Conservation (phyloP, 2,797 vertebrate genomes). For the Oreortyx pictus region DNA sequence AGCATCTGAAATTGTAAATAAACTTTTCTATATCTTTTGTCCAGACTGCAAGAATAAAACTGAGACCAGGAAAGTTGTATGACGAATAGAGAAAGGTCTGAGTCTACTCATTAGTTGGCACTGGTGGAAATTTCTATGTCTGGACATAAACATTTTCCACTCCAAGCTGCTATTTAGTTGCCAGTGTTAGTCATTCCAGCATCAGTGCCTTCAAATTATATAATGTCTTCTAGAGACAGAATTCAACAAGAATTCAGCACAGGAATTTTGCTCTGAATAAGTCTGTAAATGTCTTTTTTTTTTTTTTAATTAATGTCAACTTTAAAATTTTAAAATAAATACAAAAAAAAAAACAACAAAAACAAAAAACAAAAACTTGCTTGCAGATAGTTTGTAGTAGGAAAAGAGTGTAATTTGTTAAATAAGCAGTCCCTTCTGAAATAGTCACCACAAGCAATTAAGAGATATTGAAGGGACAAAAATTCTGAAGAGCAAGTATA, state of each 20-base stretch:
- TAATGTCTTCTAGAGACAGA: not conserved
- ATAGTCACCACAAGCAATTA: constrained; percentile 60
- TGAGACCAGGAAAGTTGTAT: not conserved
- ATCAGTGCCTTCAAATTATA: not conserved
- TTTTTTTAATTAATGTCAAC: not conserved
- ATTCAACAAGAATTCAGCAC: not conserved
- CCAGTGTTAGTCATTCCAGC: not conserved
- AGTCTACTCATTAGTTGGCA: not conserved
- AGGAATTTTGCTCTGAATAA: not conserved
- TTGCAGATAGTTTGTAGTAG: constrained; percentile 3
- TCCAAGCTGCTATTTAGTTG: not conserved
- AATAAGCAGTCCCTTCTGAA: constrained; percentile 60
- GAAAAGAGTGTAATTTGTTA: constrained; percentile 36
- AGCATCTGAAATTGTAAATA: not conserved
- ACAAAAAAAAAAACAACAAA: too few relatives aligned
- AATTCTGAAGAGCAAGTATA: constrained; percentile 11
- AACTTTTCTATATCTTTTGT: not conserved
- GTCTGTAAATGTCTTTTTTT: constrained; percentile 19
- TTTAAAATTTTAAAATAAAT: not conserved
- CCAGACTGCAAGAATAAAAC: not conserved
- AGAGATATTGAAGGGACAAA: constrained; percentile 35
- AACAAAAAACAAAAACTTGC: not conserved
- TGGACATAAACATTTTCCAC: not conserved
- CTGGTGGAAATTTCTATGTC: not conserved
- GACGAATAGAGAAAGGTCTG: not conserved